These are phyloP conservation scores for Atractosteus spatula DNA, from an alignment of 2,113 vertebrate genomes.

Conservation along the genomic window DNA sequence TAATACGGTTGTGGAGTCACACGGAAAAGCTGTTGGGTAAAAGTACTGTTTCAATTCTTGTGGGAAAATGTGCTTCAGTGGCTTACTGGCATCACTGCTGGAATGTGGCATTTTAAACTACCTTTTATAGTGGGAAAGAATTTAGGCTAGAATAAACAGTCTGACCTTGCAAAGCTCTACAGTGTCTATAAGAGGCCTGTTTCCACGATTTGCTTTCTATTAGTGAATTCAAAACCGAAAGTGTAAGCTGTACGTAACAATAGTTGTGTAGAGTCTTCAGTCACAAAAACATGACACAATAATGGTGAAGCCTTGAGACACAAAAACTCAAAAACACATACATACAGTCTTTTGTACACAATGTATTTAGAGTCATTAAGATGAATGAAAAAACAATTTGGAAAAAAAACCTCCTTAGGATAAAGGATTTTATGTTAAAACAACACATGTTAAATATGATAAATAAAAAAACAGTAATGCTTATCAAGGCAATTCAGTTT, in stretches of 20 bases:
- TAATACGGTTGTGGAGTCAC: conserved; percentile 27
- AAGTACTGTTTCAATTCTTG: conserved; percentile 69
- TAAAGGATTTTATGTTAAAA: too few relatives aligned
- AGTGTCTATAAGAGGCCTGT: conserved; percentile 60
- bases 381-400: too few relatives aligned
- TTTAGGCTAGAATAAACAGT: conserved; percentile 79
- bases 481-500: too few relatives aligned
- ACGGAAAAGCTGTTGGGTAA: conserved; percentile 49
- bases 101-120: conserved; percentile 84
- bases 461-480: too few relatives aligned
- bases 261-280: too few relatives aligned
- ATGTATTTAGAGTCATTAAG: too few relatives aligned
- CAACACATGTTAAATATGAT: too few relatives aligned
- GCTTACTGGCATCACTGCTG: conserved; percentile 72
- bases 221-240: conserved; percentile 34
- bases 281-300: background rate
- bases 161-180: conserved; percentile 77
- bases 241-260: background rate
- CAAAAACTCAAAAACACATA: background rate
- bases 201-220: conserved; percentile 60
- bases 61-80: conserved; percentile 81
- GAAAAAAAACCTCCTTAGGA: too few relatives aligned
- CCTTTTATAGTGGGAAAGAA: conserved; percentile 84
- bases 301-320: background rate
- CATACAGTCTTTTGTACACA: too few relatives aligned